Evolutionary conservation across 2,113 vertebrate species (phyloP).

Genomic region (human (Homo sapiens)): GRCh38 chr5:155889001-155889500

Average conservation of each 20-base stretch:
- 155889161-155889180: background rate
- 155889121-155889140: background rate
- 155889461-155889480: constrained; percentile 61
- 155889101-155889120: background rate
- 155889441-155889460: background rate
- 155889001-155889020: background rate
- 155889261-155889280: background rate
- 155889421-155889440: background rate
- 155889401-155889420: background rate
- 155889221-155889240: background rate
- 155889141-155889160: background rate
- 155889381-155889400: constrained; percentile 31
- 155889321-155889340: background rate
- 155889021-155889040: background rate
- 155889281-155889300: background rate
- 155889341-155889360: background rate
- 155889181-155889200: background rate
- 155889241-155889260: background rate
- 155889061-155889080: background rate
- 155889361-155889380: background rate
- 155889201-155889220: background rate
- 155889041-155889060: background rate
- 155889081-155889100: background rate
- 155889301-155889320: background rate
- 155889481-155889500: constrained; percentile 79